These are phyloP conservation scores for Dolichotis patagonum DNA, from an alignment of 2,113 vertebrate genomes.

Conservation along the genomic window DNA sequence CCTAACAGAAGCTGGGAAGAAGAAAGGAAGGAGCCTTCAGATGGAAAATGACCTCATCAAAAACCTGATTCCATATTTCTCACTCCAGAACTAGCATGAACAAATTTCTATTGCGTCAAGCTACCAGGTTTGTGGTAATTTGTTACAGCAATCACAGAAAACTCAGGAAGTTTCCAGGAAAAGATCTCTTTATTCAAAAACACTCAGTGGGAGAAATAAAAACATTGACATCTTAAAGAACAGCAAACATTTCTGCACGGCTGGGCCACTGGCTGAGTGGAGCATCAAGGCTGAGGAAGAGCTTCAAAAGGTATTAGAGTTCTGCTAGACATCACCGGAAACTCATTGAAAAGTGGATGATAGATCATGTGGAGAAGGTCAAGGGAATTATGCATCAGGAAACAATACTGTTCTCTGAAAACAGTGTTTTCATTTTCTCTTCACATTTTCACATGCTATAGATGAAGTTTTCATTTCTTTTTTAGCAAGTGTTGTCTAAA, in stretches of 20 bases:
- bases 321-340: neutral
- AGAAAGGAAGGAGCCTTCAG: neutral
- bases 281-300: neutral
- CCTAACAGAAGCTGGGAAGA: neutral
- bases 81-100: neutral
- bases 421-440: neutral
- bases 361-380: neutral
- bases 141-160: neutral
- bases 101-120: neutral
- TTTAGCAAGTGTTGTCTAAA: neutral
- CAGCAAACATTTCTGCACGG: neutral
- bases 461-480: neutral
- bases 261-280: neutral
- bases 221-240: neutral
- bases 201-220: neutral
- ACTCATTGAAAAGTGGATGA: neutral
- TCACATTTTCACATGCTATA: neutral
- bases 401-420: conserved; percentile 1
- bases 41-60: neutral
- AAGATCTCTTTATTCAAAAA: neutral
- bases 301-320: no score
- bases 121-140: neutral
- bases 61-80: neutral
- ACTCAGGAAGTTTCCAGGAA: neutral
- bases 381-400: neutral